Evolutionary conservation across 2,113 vertebrate genomes (phyloP).

Genomic region (Marmota monax): DNA sequence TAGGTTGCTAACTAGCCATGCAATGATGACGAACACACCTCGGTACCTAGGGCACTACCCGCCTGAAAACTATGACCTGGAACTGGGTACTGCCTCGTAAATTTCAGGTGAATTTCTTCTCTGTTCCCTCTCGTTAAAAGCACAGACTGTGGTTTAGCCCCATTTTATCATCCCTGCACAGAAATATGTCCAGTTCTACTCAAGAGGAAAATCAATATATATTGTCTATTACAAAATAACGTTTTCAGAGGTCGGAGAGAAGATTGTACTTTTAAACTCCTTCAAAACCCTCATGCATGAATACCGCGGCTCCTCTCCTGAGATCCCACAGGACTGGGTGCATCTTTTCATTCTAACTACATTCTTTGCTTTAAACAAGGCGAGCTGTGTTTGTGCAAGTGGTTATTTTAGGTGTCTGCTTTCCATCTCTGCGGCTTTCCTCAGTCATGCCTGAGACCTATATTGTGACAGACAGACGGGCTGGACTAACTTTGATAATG

Average conservation of each 20-base stretch:
- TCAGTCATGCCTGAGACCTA: fast-evolving
- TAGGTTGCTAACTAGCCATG: too few relatives aligned
- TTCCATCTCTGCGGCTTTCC: fast-evolving
- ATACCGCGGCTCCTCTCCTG: neutral
- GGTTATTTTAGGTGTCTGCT: fast-evolving
- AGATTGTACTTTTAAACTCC: fast-evolving
- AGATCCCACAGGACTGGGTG: too few relatives aligned
- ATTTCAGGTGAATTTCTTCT: fast-evolving
- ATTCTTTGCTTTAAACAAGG: fast-evolving
- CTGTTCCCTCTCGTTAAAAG: neutral
- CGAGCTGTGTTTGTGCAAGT: fast-evolving
- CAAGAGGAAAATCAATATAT: neutral
- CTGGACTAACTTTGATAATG: fast-evolving
- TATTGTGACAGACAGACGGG: fast-evolving
- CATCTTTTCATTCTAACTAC: neutral
- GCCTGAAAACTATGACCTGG: fast-evolving
- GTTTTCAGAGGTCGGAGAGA: neutral
- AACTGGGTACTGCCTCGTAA: fast-evolving
- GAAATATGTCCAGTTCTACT: neutral
- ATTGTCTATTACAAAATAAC: fast-evolving
- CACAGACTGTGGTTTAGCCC: fast-evolving
- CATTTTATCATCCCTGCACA: neutral
- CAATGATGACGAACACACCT: too few relatives aligned
- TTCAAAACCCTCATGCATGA: neutral
- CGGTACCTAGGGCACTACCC: fast-evolving